phyloP scores from a whole-genome alignment of 2,797 vertebrate species.

The Eulemur rubriventer region DNA sequence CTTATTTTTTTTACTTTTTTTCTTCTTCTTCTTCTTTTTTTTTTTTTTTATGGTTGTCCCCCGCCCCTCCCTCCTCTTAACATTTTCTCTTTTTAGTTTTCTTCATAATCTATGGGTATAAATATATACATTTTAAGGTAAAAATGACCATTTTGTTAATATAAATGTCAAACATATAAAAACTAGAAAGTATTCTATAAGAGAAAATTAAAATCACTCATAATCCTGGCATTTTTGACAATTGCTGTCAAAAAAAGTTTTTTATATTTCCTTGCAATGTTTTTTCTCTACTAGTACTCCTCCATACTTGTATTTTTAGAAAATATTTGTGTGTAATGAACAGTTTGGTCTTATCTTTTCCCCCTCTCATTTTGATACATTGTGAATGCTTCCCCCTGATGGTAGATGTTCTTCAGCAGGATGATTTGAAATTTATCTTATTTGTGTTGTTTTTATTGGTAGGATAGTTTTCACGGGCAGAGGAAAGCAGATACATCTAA shows the following conservation, averaged over 20 bases:
- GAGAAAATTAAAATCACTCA: background rate
- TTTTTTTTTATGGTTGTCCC: too few relatives aligned
- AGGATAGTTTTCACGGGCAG: background rate
- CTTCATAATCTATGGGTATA: background rate
- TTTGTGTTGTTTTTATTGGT: background rate
- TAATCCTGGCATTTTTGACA: background rate
- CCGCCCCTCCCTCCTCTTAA: background rate
- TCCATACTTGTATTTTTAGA: background rate
- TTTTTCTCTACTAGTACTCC: background rate
- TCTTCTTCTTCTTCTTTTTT: too few relatives aligned
- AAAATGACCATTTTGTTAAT: slow-evolving; percentile 13
- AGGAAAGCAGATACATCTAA: background rate
- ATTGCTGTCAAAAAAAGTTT: background rate
- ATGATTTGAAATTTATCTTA: background rate
- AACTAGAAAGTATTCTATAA: background rate
- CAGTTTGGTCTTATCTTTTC: background rate
- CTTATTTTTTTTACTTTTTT: background rate
- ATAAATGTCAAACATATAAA: background rate
- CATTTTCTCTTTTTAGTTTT: background rate
- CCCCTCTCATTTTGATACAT: background rate
- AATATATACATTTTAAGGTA: background rate
- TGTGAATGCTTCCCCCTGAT: background rate
- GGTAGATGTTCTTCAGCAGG: background rate
- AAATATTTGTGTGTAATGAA: background rate
- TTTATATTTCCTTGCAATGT: background rate